phyloP scores from a whole-genome alignment of 2,888 invertebrate genomes.

The Pseudococcus longispinus region DNA sequence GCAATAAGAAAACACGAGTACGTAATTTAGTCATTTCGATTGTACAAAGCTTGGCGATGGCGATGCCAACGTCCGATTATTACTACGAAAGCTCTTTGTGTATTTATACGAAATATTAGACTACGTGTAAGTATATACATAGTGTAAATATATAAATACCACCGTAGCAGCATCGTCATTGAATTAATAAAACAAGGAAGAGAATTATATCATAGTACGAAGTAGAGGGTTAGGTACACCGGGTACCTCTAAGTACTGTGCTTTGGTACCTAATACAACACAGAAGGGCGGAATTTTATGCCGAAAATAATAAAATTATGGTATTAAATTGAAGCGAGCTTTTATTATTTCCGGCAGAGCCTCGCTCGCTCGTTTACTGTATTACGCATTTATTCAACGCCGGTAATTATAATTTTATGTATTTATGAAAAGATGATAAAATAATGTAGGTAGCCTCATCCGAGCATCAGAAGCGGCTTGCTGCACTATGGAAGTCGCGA shows the following conservation, averaged over 20 bases:
- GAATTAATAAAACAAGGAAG: not conserved
- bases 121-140: too few relatives aligned
- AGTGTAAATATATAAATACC: not conserved
- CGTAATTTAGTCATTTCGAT: too few relatives aligned
- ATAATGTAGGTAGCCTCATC: not conserved
- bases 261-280: not conserved
- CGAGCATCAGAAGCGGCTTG: not conserved
- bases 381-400: not conserved
- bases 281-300: not conserved
- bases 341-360: not conserved
- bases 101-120: too few relatives aligned
- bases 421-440: not conserved
- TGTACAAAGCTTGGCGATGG: too few relatives aligned
- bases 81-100: too few relatives aligned
- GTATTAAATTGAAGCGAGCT: not conserved
- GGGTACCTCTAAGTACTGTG: not conserved
- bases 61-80: too few relatives aligned
- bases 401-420: not conserved
- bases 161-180: not conserved
- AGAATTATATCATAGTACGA: not conserved
- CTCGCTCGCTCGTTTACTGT: not conserved
- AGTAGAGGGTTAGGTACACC: not conserved
- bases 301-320: not conserved
- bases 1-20: too few relatives aligned
- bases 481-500: not conserved